These are phyloP conservation scores for Microdon myrmicae DNA, from an alignment of 2,888 invertebrate species.

Conservation along the genomic window DNA sequence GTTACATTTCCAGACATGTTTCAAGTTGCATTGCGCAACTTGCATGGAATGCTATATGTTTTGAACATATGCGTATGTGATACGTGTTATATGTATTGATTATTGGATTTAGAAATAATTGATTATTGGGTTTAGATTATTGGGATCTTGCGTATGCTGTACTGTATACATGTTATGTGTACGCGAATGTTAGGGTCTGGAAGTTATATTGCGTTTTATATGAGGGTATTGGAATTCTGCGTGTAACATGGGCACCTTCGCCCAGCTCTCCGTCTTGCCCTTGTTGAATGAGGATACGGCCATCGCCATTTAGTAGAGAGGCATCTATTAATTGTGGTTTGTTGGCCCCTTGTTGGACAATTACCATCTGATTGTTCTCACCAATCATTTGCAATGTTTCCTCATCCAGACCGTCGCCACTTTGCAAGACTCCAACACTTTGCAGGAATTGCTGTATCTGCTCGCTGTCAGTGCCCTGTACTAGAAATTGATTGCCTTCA, in stretches of 20 bases:
- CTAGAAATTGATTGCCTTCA: conserved; percentile 67
- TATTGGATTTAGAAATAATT: too few relatives aligned
- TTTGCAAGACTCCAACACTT: conserved; percentile 66
- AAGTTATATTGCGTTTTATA: too few relatives aligned
- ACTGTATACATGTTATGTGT: too few relatives aligned
- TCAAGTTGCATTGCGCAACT: too few relatives aligned
- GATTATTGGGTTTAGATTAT: too few relatives aligned
- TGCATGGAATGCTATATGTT: too few relatives aligned
- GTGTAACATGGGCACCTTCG: conserved; percentile 65
- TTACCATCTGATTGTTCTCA: conserved; percentile 66
- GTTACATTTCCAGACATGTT: too few relatives aligned
- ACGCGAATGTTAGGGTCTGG: too few relatives aligned
- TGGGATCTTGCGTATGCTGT: too few relatives aligned
- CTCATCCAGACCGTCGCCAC: conserved; percentile 66
- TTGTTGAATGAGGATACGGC: conserved; percentile 66
- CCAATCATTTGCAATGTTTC: conserved; percentile 68
- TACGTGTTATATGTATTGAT: too few relatives aligned
- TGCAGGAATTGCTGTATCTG: conserved; percentile 67
- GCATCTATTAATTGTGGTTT: conserved; percentile 67
- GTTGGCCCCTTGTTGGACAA: conserved; percentile 66
- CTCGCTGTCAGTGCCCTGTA: conserved; percentile 64
- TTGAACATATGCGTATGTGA: too few relatives aligned
- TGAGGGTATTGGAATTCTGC: too few relatives aligned
- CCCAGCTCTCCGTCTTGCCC: conserved; percentile 64
- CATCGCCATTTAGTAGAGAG: conserved; percentile 66